Conservation (phyloP, 2,888 invertebrate genomes). For the Siphlonurus alternatus region DNA sequence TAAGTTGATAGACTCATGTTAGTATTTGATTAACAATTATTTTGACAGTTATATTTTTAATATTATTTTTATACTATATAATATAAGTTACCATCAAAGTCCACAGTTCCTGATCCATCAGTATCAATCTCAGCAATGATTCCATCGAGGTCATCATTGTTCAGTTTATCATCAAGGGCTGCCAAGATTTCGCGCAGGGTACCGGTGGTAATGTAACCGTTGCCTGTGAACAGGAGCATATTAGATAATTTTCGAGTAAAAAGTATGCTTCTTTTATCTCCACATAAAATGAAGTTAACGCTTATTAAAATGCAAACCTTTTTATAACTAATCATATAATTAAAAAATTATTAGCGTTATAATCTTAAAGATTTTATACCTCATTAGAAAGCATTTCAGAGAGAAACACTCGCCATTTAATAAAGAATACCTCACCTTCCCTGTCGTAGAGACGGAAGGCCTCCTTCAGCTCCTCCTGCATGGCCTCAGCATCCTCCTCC, state of each 20-base stretch:
- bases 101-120: constrained; percentile 95
- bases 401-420: not conserved
- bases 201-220: constrained; percentile 52
- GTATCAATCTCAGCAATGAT: constrained; percentile 97
- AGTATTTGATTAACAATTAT: no score
- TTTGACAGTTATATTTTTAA: no score
- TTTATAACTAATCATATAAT: no score
- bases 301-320: not conserved
- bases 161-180: constrained; percentile 85
- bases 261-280: not conserved
- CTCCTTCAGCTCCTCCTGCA: constrained; percentile 92
- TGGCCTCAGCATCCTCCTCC: constrained; percentile 90
- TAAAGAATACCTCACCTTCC: constrained; percentile 41
- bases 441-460: constrained; percentile 95
- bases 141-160: constrained; percentile 81
- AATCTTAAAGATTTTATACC: not conserved
- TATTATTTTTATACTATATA: no score
- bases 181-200: constrained; percentile 85
- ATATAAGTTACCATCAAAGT: constrained; percentile 94
- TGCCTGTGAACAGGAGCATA: constrained; percentile 25
- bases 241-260: no score
- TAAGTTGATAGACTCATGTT: no score
- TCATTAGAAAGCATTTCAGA: no score
- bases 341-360: not conserved
- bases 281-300: not conserved